Percentiles rank a stretch among this genome's conserved stretches.
These are phyloP conservation scores for Halcyon malimbica DNA, from an alignment of 2,113 vertebrate genomes.

Conservation along the genomic window DNA sequence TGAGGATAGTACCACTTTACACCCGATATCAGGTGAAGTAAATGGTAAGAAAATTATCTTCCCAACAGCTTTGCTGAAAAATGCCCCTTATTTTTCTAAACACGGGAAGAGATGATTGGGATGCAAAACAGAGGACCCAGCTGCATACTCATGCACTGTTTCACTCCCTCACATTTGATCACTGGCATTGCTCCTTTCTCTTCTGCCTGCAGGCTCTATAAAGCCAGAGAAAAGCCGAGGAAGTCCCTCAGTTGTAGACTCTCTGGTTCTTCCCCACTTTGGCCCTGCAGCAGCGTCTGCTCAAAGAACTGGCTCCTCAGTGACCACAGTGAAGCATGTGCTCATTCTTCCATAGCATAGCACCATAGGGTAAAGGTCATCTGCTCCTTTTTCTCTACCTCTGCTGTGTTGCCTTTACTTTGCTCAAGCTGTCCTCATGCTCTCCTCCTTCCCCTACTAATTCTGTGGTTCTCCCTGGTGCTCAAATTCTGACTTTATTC, in stretches of 20 bases:
- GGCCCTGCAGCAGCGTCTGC: neutral
- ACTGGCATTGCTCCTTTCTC: neutral
- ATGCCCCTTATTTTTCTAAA: neutral
- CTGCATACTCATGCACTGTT: neutral
- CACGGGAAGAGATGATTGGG: neutral
- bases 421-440: neutral
- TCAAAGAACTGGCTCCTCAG: neutral
- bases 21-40: neutral
- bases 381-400: neutral
- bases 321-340: fast-evolving
- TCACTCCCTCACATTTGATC: neutral
- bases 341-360: neutral
- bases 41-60: neutral
- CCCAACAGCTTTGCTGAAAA: neutral
- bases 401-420: neutral
- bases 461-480: neutral
- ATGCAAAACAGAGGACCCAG: neutral
- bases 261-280: neutral
- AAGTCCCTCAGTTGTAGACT: neutral
- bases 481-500: neutral
- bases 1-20: neutral
- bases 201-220: neutral
- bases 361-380: fast-evolving
- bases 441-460: neutral
- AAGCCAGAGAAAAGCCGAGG: neutral